Percentiles rank a stretch among this genome's conserved stretches.
Evolutionary conservation across 64 coral and sea anemone species (phyloP).

Genomic region (Orbicella faveolata): DNA sequence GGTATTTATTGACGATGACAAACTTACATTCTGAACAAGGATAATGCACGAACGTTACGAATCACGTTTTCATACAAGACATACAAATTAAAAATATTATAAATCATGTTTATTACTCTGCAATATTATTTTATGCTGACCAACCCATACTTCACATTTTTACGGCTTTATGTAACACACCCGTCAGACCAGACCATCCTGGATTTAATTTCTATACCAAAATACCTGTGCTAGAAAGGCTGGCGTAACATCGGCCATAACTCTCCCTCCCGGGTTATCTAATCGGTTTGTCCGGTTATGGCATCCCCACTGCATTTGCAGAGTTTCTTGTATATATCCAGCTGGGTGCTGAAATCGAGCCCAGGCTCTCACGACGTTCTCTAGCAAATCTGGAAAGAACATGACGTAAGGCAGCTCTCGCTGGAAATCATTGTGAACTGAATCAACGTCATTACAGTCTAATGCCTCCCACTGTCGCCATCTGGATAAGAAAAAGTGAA

Average conservation of each 20-base stretch:
- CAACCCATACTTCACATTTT: too few relatives aligned
- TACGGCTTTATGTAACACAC: too few relatives aligned
- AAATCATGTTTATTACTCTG: too few relatives aligned
- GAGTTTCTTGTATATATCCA: conserved; percentile 65
- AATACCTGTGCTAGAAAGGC: conserved; percentile 85
- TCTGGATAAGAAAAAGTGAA: neutral
- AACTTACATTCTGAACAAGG: too few relatives aligned
- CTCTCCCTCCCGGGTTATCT: conserved; percentile 61
- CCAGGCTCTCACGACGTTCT: conserved; percentile 86
- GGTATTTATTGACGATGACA: too few relatives aligned
- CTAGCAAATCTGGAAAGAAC: conserved; percentile 82
- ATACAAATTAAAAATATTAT: too few relatives aligned
- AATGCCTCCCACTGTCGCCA: conserved; percentile 94
- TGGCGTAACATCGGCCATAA: conserved; percentile 88
- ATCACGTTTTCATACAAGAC: too few relatives aligned
- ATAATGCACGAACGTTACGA: too few relatives aligned
- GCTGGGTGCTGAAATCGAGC: conserved; percentile 50
- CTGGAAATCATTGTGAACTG: conserved; percentile 95
- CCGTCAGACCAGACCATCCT: too few relatives aligned
- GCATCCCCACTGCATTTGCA: conserved; percentile 64
- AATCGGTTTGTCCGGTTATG: conserved; percentile 43
- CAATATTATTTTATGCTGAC: too few relatives aligned
- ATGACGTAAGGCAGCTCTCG: conserved; percentile 81
- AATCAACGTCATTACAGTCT: conserved; percentile 95
- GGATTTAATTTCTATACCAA: too few relatives aligned